Conservation (phyloP, 2,888 invertebrate species). For the Pseudococcus longispinus region DNA sequence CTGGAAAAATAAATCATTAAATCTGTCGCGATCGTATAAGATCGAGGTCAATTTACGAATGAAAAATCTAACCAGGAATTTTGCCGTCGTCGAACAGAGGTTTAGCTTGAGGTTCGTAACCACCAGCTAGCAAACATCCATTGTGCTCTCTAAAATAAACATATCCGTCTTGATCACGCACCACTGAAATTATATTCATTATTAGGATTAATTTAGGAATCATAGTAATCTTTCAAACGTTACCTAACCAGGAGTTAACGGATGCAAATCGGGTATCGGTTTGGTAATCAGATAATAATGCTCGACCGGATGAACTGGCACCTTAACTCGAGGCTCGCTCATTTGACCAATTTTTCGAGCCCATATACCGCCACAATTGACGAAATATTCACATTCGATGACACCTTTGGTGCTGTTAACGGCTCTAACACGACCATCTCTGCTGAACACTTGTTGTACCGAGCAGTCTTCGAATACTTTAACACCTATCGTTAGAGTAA, state of each 20-base stretch:
- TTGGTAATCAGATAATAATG: slow-evolving; percentile 93
- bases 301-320: slow-evolving; percentile 88
- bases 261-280: slow-evolving; percentile 75
- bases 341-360: slow-evolving; percentile 86
- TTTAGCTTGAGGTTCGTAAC: slow-evolving; percentile 90
- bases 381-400: slow-evolving; percentile 87
- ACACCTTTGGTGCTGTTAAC: slow-evolving; percentile 80
- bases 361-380: slow-evolving; percentile 97
- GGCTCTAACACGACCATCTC: slow-evolving; percentile 72
- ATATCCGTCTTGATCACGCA: slow-evolving; percentile 86
- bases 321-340: slow-evolving; percentile 83
- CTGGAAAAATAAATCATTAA: slow-evolving; percentile 57
- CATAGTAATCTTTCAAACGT: no score
- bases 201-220: background rate
- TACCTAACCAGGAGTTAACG: slow-evolving; percentile 77
- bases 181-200: slow-evolving; percentile 65
- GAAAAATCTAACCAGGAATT: slow-evolving; percentile 66
- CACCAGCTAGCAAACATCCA: slow-evolving; percentile 85
- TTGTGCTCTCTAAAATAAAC: slow-evolving; percentile 86
- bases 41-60: background rate
- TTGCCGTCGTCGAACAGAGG: slow-evolving; percentile 83
- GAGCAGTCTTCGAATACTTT: slow-evolving; percentile 80
- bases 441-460: slow-evolving; percentile 73
- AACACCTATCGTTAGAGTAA: slow-evolving; percentile 68
- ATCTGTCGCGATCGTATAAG: background rate